phyloP scores from a whole-genome alignment of 92 coral and sea anemone species.

The Metridium senile region DNA sequence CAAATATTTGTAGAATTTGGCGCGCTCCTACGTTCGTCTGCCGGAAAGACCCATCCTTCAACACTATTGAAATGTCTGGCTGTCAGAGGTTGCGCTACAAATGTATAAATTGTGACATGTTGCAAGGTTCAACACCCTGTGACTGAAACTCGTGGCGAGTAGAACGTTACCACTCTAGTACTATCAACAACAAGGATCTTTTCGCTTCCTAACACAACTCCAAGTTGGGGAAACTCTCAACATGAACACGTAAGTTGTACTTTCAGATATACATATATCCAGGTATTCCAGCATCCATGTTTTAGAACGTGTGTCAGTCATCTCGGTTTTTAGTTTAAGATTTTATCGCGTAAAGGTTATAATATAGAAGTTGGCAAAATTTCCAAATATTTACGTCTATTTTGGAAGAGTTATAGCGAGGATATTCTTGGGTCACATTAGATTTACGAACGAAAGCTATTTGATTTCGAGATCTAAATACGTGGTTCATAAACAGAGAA shows the following conservation, averaged over 20 bases:
- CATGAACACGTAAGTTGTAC: constrained; percentile 18
- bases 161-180: neutral
- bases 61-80: constrained; percentile 15
- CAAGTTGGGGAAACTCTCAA: neutral
- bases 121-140: neutral
- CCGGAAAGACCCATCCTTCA: constrained; percentile 32
- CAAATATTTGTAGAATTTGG: constrained; percentile 21
- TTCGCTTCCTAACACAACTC: no score
- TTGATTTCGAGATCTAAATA: no score
- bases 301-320: constrained; percentile 21
- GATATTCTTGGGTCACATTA: no score
- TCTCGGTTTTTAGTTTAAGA: constrained; percentile 31
- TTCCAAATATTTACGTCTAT: no score
- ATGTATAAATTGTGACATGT: constrained; percentile 18
- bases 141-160: constrained; percentile 1
- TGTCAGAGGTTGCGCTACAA: constrained; percentile 3
- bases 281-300: neutral
- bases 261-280: neutral
- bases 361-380: neutral
- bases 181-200: neutral
- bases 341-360: constrained; percentile 19
- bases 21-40: constrained; percentile 3
- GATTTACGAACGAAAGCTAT: no score
- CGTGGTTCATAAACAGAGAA: no score
- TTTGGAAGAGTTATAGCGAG: no score